Evolutionary conservation across 2,113 vertebrate species (phyloP).

Genomic region (Rousettus leschenaultii): DNA sequence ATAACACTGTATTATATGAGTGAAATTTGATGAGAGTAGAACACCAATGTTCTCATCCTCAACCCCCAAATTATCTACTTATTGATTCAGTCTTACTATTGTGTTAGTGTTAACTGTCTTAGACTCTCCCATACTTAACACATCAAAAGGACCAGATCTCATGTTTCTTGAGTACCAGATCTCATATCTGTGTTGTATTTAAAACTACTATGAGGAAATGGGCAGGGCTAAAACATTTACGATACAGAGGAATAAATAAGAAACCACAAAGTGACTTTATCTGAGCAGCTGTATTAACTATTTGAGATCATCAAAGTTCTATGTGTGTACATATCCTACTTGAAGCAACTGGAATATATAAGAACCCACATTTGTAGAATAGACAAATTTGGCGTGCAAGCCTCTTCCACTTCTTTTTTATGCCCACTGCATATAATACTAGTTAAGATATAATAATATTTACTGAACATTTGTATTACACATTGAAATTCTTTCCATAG

Average conservation of each 20-base stretch:
- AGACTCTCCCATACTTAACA: not conserved
- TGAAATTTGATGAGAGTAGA: not conserved
- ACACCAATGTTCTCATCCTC: not conserved
- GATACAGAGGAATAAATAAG: not conserved
- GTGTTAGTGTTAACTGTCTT: not conserved
- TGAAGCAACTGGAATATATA: not conserved
- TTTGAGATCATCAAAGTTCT: not conserved
- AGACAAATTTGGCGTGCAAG: not conserved
- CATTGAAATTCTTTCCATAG: not conserved
- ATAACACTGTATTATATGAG: not conserved
- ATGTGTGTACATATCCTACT: not conserved
- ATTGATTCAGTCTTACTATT: not conserved
- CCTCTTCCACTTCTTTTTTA: not conserved
- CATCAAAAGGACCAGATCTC: not conserved
- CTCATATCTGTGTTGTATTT: not conserved
- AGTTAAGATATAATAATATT: not conserved
- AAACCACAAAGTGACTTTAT: not conserved
- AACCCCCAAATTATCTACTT: not conserved
- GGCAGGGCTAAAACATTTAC: not conserved
- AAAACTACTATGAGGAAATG: not conserved
- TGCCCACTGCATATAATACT: not conserved
- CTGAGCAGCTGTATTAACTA: not conserved
- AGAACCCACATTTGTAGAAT: not conserved
- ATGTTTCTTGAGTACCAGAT: not conserved
- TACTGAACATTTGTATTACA: not conserved